Conservation (phyloP, 2,113 vertebrate species). For the Xiphophorus couchianus region DNA sequence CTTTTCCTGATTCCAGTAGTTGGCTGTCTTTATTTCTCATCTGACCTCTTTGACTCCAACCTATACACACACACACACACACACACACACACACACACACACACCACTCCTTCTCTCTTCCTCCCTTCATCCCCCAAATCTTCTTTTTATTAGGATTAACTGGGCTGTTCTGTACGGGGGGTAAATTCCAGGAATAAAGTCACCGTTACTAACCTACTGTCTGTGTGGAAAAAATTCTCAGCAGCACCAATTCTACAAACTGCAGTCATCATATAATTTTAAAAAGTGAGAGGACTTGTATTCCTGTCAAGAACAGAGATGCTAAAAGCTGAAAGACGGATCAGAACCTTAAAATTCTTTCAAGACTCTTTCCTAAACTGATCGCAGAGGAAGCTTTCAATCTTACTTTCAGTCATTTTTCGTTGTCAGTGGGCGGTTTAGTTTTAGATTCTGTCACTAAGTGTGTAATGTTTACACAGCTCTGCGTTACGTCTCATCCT, state of each 20-base stretch:
- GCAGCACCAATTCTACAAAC: slow-evolving; percentile 9
- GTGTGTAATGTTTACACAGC: not conserved
- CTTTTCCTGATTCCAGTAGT: slow-evolving; percentile 7
- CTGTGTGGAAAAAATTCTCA: slow-evolving; percentile 56
- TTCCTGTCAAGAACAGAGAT: too few species aligned
- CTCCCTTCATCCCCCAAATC: slow-evolving; percentile 5
- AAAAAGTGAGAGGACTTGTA: too few species aligned
- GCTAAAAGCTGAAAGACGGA: too few species aligned
- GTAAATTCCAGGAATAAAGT: slow-evolving; percentile 65
- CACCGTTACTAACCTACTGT: slow-evolving; percentile 60
- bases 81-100: not conserved
- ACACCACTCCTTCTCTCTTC: not conserved
- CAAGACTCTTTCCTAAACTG: too few species aligned
- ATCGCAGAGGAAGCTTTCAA: too few species aligned
- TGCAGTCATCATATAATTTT: not conserved
- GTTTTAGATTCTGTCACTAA: too few species aligned
- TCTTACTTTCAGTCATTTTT: too few species aligned
- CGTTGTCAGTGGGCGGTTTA: too few species aligned
- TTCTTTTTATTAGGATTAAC: slow-evolving; percentile 67
- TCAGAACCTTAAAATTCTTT: too few species aligned
- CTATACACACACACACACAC: not conserved
- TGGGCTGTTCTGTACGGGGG: slow-evolving; percentile 44
- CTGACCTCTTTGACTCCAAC: slow-evolving; percentile 18
- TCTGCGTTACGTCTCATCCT: too few species aligned
- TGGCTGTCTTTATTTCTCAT: slow-evolving; percentile 7